phyloP scores from a whole-genome alignment of 2,888 invertebrate species.

The Ophonus ardosiacus region DNA sequence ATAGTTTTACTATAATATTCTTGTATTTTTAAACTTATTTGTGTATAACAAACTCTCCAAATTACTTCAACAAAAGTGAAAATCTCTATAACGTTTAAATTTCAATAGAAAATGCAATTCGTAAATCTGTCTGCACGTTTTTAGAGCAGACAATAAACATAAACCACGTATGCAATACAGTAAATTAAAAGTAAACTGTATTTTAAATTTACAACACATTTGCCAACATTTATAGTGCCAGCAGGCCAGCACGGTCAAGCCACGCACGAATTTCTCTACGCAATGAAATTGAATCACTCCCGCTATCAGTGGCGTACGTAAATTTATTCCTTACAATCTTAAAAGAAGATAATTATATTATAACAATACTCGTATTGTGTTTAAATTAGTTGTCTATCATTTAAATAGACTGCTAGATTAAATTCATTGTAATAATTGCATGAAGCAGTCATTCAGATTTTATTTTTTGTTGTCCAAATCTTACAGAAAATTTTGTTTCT shows the following conservation, averaged over 20 bases:
- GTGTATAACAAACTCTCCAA: too few species aligned
- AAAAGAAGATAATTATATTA: neutral
- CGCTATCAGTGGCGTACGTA: conserved; percentile 33
- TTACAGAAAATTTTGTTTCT: too few species aligned
- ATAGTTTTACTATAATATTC: too few species aligned
- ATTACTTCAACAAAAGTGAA: neutral
- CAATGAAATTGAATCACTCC: conserved; percentile 29
- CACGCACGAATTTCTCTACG: conserved; percentile 57
- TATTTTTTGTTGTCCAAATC: neutral
- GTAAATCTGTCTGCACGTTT: conserved; percentile 44
- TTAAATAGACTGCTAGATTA: too few species aligned
- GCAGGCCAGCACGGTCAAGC: conserved; percentile 50
- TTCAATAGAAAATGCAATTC: neutral
- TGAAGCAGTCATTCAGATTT: too few species aligned
- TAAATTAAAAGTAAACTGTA: conserved; percentile 60
- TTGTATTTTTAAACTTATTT: too few species aligned
- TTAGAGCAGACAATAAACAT: conserved; percentile 47
- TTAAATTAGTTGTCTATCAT: too few species aligned
- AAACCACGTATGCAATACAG: conserved; percentile 57
- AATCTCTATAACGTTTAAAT: neutral
- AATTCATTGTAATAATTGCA: too few species aligned
- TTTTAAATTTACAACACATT: conserved; percentile 62
- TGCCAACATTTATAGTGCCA: conserved; percentile 59
- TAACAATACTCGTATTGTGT: neutral
- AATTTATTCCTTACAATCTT: neutral